Base-by-base conservation (phyloP, 2,797 vertebrate species). In the Sebastes diploproa region DNA sequence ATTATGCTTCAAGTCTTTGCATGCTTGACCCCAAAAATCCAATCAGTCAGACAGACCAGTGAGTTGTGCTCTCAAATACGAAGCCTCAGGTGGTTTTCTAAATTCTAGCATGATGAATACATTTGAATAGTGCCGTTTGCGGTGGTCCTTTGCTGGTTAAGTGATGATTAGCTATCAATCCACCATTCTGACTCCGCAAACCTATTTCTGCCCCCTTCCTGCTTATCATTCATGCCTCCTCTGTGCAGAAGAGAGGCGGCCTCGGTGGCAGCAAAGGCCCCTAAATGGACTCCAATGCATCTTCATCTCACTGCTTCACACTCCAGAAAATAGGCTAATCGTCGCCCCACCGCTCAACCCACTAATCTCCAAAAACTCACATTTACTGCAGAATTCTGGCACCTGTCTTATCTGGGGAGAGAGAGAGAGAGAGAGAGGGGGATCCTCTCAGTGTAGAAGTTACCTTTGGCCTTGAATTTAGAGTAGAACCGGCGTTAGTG, bases 241-340 rank as follows among this genome's bases (percentile, higher is more conserved):
- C 16, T 32, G 85, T 52, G 1, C 50, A 52, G 50, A 29, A 59
- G 64, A 42, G 67, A 63, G 4, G 61, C 1, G 1, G 58, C 70
- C 66, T 75, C 25, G 7, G 67, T 2, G 42, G 42, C 42, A 46
- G 50, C 50, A n/a, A 52, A 52, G 50, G 50, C 25, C 54, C 29
- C 55, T 76, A 66, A 85, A 89, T 72, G 74, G 75, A 83, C 71
- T 78, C 60, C 32, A 8, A 71, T 46, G 75, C 78, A 46, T 87
- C 78, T 81, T 83, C 84, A 89, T 89, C 89, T 86, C 75, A 10
- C 64, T 1, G 59, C 75, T 82, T 87, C 85, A 88, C 88, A 82
- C 80, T 80, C 78, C 81, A 75, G 78, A 80, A 86, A 86, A 88
- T 32, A 72, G 60, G 76, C 70, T 85, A 67, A 85, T 84, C 50